A percentile compares a stretch with the other conserved stretches of the same genome.
phyloP scores from a whole-genome alignment of 2,113 vertebrate genomes.

The Oriolus oriolus region DNA sequence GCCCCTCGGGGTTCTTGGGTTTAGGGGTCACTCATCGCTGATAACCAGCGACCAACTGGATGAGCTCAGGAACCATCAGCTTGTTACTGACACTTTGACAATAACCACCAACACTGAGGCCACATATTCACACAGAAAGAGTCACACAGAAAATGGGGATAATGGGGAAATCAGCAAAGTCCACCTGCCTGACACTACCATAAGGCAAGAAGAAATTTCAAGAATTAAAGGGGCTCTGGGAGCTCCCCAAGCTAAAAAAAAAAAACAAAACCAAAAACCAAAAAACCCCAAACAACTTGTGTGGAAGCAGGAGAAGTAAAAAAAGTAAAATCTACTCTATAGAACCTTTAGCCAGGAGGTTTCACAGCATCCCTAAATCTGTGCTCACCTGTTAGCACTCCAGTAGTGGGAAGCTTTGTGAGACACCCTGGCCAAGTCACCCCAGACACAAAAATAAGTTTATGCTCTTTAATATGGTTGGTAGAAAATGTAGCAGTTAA shows the following conservation, averaged over 20 bases:
- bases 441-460: not conserved
- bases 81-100: not conserved
- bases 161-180: not conserved
- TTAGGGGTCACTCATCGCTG: not conserved
- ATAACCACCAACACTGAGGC: not conserved
- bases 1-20: not conserved
- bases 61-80: not conserved
- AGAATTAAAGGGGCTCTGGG: not conserved
- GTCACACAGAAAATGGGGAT: not conserved
- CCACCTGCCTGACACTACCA: not conserved
- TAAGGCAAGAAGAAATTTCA: not conserved
- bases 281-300: not conserved
- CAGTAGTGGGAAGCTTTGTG: not conserved
- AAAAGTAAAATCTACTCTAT: not conserved
- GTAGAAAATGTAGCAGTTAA: not conserved
- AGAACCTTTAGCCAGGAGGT: not conserved
- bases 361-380: not conserved
- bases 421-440: not conserved
- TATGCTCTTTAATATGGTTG: not conserved
- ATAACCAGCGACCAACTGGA: not conserved
- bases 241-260: not conserved
- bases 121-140: not conserved
- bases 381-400: not conserved
- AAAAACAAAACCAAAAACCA: rapidly evolving
- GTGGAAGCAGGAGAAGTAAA: not conserved